Base-by-base conservation (phyloP, 2,113 vertebrate species). In the Takifugu flavidus region DNA sequence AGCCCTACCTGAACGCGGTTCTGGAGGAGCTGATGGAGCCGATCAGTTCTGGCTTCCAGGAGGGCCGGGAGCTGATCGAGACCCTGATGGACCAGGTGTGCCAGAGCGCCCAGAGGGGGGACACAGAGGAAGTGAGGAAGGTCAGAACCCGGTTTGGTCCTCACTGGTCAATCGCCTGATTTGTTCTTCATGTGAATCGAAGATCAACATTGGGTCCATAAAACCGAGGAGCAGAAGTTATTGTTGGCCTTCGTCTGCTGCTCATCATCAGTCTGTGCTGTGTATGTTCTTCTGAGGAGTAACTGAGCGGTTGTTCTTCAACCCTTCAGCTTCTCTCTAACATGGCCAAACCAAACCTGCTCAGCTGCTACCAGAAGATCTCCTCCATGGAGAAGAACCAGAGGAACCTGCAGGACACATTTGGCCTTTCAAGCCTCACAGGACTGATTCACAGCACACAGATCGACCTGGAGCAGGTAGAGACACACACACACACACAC, bases 21-120 rank as follows among this genome's bases (percentile, higher is more conserved):
- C 87, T 98, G 80, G 96, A 98, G 82, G 95, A 97, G 70, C 90
- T 98, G 64, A 95, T 96, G 95, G 93, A 91, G 15, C 95, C 95
- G 0, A 85, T 98, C 85, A 98, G 94, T 56, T 91, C 91, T 0
- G 94, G 95, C 1, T 98, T 98, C 82, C 78, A 76, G 2, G 93
- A 94, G 65, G 92, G 94, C 0, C 93, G 91, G 0, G 73, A 79
- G 0, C 89, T 95, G 53, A 93, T 92, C 13, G 93, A 95, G 47
- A 85, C 57, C 49, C 88, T 88, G 75, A 94, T 97, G 85, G 89
- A 93, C 14, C 79, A 85, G 43, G 86, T 94, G 25, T 92, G 84
- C 77, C 87, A 90, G 74, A 89, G 84, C 62, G 90, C 91, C 59
- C 88, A 90, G 53, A 74, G 75, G 42, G 71, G 53, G 10, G 81